These are phyloP conservation scores for Litoditis marina DNA, from an alignment of 2,888 invertebrate genomes.

Conservation along the genomic window DNA sequence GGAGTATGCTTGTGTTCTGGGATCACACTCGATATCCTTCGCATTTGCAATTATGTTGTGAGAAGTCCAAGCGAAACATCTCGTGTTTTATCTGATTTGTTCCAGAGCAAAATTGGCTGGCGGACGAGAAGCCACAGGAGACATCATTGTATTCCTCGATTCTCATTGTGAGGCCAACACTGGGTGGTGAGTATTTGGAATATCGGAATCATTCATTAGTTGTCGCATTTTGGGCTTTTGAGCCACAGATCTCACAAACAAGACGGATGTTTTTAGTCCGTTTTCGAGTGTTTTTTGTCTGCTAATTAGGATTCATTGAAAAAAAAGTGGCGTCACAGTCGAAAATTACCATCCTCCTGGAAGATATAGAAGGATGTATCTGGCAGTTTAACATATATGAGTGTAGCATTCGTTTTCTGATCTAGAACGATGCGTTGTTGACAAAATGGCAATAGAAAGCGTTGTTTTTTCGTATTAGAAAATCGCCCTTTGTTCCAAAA, in stretches of 20 bases:
- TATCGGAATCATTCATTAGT: too few relatives aligned
- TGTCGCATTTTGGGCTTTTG: conserved; percentile 12
- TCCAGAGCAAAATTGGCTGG: conserved; percentile 63
- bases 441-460: conserved; percentile 72
- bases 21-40: not conserved
- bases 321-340: too few relatives aligned
- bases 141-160: conserved; percentile 80
- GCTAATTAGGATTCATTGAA: too few relatives aligned
- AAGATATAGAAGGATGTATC: too few relatives aligned
- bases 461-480: conserved; percentile 84
- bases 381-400: too few relatives aligned
- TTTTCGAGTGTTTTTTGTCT: too few relatives aligned
- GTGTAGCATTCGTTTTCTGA: too few relatives aligned
- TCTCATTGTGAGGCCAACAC: conserved; percentile 83
- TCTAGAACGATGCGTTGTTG: too few relatives aligned
- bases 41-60: not conserved
- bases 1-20: too few relatives aligned
- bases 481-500: too few relatives aligned
- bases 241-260: conserved; percentile 66
- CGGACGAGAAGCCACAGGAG: conserved; percentile 77
- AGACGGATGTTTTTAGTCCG: not conserved
- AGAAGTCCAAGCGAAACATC: not conserved
- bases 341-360: too few relatives aligned
- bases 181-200: conserved; percentile 73
- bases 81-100: too few relatives aligned